Evolutionary conservation across 1,140 invertebrate species (phyloP), one percentile per base, ranked within the genome.

Genomic region (Brachionus sp.): DNA sequence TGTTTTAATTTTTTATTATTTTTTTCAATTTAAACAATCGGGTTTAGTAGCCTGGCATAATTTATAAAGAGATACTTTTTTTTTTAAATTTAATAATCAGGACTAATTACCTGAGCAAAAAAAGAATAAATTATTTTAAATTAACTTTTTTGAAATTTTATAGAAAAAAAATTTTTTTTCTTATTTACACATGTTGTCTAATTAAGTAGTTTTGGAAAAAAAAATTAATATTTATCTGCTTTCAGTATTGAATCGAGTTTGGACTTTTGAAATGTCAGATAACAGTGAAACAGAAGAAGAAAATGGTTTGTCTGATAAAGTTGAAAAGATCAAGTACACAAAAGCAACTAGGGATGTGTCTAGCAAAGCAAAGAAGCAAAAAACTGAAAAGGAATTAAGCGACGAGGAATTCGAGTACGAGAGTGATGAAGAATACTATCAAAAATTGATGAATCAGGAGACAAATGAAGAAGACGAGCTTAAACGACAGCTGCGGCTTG

Each of bases 371-470:
- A 75, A 75, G 29, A 46, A 46, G 25, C 70, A 75, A 46, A 75
- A 75, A 75, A 29, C 9, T 12, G 70, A 75, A 3, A 19, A 2
- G 6, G 16, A 25, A 25, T 10, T 25, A 19, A 46, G 23, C 16
- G 70, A 75, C 9, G 70, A 75, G 25, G 70, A 75, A 23, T 75
- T 75, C 23, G 70, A 75, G 12, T 75, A 75, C 25, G 70, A 75
- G 33, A 75, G 70, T 33, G 70, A 75, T 75, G 70, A 75, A 46
- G 70, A 75, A 25, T 50, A 75, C 46, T 75, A 75, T 29, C n/a
- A 75, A 46, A 44, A 46, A 25, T 46, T 75, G 16, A 46, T 75
- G 70, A 75, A 19, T 29, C 39, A 75, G 23, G 50, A 57, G 42
- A 25, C 50, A 42, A 29, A 50, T 25, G 19, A 57, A 39, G 77